These are phyloP conservation scores for Alfaro cultratus DNA, from an alignment of 2,797 vertebrate genomes.

Conservation along the genomic window DNA sequence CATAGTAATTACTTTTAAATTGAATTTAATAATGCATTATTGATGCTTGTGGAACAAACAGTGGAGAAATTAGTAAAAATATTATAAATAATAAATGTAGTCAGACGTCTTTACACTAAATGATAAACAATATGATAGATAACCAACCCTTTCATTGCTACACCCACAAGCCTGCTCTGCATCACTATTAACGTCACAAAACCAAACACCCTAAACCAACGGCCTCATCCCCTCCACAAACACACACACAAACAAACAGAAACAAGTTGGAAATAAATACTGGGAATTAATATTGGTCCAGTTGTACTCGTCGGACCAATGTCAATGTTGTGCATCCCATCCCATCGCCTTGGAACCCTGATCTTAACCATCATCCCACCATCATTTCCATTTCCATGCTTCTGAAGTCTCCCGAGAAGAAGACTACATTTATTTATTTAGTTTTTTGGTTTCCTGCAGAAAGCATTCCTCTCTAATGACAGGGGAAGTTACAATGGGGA, in stretches of 20 bases:
- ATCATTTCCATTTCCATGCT: slow-evolving; percentile 38
- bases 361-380: slow-evolving; percentile 12
- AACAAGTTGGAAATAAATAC: neutral
- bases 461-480: slow-evolving; percentile 75
- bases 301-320: neutral
- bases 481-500: slow-evolving; percentile 57
- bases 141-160: neutral
- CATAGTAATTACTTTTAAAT: neutral
- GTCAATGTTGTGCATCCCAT: too few relatives aligned
- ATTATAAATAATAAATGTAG: neutral
- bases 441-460: slow-evolving; percentile 30
- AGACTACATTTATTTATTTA: neutral
- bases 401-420: slow-evolving; percentile 40
- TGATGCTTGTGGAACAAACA: too few relatives aligned
- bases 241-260: neutral
- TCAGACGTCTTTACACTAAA: neutral
- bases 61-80: too few relatives aligned
- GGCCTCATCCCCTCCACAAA: neutral
- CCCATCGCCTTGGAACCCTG: neutral
- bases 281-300: neutral
- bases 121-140: neutral
- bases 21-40: neutral
- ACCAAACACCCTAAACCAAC: neutral
- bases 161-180: neutral
- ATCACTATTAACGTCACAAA: neutral